Conservation (phyloP, 2,113 vertebrate species). For the Ailuropoda melanoleuca region DNA sequence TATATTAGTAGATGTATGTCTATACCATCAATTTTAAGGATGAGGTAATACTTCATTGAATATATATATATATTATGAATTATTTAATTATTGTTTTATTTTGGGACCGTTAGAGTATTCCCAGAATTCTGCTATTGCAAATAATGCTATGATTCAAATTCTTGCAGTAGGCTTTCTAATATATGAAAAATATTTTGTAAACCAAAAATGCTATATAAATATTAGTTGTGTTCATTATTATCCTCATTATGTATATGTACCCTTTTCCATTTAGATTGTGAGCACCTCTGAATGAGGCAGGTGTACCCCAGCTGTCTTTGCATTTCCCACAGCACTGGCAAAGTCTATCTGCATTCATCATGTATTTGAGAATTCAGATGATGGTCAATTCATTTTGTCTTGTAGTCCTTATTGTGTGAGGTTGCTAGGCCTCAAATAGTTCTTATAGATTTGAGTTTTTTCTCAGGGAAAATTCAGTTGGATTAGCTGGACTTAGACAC, state of each 20-base stretch:
- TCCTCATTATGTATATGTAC: not conserved
- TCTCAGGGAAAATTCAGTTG: not conserved
- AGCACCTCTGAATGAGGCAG: not conserved
- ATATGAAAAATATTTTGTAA: conserved; percentile 28
- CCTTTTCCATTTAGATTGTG: not conserved
- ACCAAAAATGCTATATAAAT: conserved; percentile 6
- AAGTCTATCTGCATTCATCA: not conserved
- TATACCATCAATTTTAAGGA: not conserved
- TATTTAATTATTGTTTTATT: conserved; percentile 47
- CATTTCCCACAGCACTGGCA: not conserved
- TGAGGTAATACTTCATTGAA: not conserved
- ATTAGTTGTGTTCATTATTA: not conserved
- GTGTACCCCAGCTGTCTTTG: not conserved
- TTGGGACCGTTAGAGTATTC: conserved; percentile 17
- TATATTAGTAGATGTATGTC: not conserved
- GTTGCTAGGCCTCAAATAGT: not conserved
- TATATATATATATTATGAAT: conserved; percentile 5
- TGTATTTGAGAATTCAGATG: not conserved
- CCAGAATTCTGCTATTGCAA: conserved; percentile 37
- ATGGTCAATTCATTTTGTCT: not conserved
- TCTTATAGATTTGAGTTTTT: conserved; percentile 16
- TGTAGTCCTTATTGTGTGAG: not conserved
- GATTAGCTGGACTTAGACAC: not conserved
- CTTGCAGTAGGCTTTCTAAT: conserved; percentile 17
- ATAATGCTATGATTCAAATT: conserved; percentile 28